Evolutionary conservation across 2,888 invertebrate genomes (phyloP).

Genomic region (Phlogophora meticulosa): DNA sequence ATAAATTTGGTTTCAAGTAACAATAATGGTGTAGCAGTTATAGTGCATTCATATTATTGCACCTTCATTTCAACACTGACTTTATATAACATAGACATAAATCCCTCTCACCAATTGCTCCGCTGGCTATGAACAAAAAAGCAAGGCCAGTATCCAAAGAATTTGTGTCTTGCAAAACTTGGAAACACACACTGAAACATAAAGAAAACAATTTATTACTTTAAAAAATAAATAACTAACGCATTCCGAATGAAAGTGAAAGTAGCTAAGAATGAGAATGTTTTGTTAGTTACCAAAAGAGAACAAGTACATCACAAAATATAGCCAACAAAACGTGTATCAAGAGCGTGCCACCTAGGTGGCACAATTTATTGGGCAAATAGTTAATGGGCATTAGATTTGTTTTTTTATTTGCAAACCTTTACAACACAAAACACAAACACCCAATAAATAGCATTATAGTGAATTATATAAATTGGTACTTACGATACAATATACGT

Average conservation of each 20-base stretch:
- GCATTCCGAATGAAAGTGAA: conserved; percentile 63
- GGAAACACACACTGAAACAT: conserved; percentile 85
- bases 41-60: conserved; percentile 53
- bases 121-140: conserved; percentile 86
- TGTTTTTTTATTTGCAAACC: conserved; percentile 26
- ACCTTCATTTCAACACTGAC: conserved; percentile 61
- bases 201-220: conserved; percentile 49
- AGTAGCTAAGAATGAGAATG: conserved; percentile 46
- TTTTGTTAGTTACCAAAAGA: conserved; percentile 8
- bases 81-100: conserved; percentile 74
- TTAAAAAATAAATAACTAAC: conserved; percentile 41
- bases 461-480: conserved; percentile 19
- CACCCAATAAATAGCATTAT: conserved; percentile 11
- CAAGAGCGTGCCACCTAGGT: conserved; percentile 21
- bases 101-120: conserved; percentile 86
- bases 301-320: conserved; percentile 10
- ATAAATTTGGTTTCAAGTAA: neutral
- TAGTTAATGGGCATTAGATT: conserved; percentile 21
- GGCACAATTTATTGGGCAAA: conserved; percentile 40
- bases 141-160: conserved; percentile 86
- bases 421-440: conserved; percentile 23
- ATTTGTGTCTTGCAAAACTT: conserved; percentile 84
- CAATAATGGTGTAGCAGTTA: neutral
- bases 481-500: conserved; percentile 87
- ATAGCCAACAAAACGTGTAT: conserved; percentile 20